phyloP scores from a whole-genome alignment of 2,113 vertebrate species.

The Oreochromis tanganicae region DNA sequence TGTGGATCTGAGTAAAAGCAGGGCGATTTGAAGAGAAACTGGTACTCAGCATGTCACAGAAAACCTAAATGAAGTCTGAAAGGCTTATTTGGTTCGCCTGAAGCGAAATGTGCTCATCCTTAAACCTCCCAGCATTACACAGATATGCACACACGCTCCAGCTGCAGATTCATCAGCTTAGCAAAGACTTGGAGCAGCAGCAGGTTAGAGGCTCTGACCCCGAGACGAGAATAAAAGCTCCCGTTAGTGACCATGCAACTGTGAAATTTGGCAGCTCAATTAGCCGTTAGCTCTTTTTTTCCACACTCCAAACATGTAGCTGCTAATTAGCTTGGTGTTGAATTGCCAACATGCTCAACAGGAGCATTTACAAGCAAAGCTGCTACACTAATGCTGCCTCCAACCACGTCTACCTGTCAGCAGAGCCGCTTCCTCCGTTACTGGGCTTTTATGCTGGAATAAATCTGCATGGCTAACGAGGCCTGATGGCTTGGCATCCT shows the following conservation, averaged over 20 bases:
- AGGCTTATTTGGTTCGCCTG: neutral
- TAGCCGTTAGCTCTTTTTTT: neutral
- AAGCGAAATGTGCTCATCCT: neutral
- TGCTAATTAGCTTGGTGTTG: conserved; percentile 4
- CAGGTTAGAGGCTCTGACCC: neutral
- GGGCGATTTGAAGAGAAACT: neutral
- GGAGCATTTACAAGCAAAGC: neutral
- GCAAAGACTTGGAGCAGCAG: neutral
- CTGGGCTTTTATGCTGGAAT: conserved; percentile 1
- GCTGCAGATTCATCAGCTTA: neutral
- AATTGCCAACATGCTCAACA: neutral
- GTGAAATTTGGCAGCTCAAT: neutral
- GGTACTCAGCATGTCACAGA: neutral
- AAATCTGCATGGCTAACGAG: conserved; percentile 29
- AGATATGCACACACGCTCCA: neutral
- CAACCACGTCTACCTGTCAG: neutral
- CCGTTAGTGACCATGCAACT: neutral
- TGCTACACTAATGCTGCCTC: neutral
- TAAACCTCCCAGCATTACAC: neutral
- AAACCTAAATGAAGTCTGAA: neutral
- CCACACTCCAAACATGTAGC: neutral
- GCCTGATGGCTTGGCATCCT: neutral
- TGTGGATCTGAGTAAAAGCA: neutral
- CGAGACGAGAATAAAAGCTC: neutral
- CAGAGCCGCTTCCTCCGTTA: neutral